Evolutionary conservation across 2,797 vertebrate genomes (phyloP), one percentile per base, ranked within the genome.

Genomic region (Sebastes alutus): DNA sequence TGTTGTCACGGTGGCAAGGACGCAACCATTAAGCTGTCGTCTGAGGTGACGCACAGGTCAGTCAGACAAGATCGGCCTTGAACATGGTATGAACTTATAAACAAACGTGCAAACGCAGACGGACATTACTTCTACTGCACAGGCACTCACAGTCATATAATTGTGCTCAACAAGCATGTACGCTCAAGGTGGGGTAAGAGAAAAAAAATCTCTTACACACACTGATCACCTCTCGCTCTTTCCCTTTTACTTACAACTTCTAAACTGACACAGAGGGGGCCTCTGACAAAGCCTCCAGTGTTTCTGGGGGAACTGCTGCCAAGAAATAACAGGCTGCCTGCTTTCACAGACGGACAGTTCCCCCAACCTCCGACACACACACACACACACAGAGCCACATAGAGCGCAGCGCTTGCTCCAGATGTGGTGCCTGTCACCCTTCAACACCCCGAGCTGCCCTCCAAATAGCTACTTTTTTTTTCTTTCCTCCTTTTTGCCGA

Each of bases 1-100:
- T 92, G 91, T 92, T 92, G 91, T 95, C 94, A 90, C 93, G 82
- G 92, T 93, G 93, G 91, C 93, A 91, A 94, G 93, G 93, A 92
- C 93, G 80, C 82, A 78, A 74, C 90, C 90, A 94, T 96, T 95
- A 95, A 83, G 79, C 87, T 92, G 93, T 94, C 90, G 75, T 84
- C 59, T 73, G 81, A 91, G 91, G 92, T 93, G 91, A 91, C 46
- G 68, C 59, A n/a, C 62, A 73, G 92, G 88, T 93, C 86, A 88
- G 75, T 75, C 86, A 82, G 83, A 85, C 61, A 29, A 77, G 72
- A 87, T 88, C 58, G 10, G 76, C 82, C 87, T 81, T 85, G 82
- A 79, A 81, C 81, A 2, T 2, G 3, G 30, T 30, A 59, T 16
- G 58, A 82, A 65, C 81, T 60, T 76, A 60, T 5, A 80, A 85